These are phyloP conservation scores for Thereuonema tuberculata DNA, from an alignment of 1,140 invertebrate genomes.

Conservation along the genomic window DNA sequence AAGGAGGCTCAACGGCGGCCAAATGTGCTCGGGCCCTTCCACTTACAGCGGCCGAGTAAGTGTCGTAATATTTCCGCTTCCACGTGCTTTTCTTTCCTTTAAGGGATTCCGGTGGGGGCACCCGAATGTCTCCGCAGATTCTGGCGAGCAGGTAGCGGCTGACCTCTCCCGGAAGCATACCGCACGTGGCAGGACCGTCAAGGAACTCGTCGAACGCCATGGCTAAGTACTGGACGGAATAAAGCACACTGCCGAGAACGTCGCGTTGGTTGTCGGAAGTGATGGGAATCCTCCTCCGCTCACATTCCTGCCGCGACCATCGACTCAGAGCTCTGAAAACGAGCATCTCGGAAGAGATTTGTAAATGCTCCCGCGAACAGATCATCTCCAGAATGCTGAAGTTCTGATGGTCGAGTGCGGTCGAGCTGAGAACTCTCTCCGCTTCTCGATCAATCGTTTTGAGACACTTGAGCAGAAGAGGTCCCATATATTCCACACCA, in stretches of 20 bases:
- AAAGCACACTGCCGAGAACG: background rate
- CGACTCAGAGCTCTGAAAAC: background rate
- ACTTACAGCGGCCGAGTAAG: background rate
- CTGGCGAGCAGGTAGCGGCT: background rate
- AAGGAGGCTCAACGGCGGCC: background rate
- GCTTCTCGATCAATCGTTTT: background rate
- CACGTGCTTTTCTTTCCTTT: background rate
- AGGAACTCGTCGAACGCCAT: background rate
- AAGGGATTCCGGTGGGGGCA: background rate
- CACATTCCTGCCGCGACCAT: background rate
- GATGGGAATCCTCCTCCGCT: background rate
- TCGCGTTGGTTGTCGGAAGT: background rate
- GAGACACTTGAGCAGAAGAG: background rate
- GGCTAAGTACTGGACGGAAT: background rate
- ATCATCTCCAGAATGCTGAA: background rate
- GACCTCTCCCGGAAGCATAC: background rate
- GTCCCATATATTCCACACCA: background rate
- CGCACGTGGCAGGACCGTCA: background rate
- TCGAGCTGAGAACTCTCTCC: background rate
- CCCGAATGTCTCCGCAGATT: background rate
- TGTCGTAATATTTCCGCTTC: background rate
- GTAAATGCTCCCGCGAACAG: background rate
- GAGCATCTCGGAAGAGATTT: background rate
- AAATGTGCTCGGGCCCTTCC: background rate
- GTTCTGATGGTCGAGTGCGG: background rate